Evolutionary conservation across 2,888 invertebrate genomes (phyloP).

Genomic region (Pterobdella sp.): DNA sequence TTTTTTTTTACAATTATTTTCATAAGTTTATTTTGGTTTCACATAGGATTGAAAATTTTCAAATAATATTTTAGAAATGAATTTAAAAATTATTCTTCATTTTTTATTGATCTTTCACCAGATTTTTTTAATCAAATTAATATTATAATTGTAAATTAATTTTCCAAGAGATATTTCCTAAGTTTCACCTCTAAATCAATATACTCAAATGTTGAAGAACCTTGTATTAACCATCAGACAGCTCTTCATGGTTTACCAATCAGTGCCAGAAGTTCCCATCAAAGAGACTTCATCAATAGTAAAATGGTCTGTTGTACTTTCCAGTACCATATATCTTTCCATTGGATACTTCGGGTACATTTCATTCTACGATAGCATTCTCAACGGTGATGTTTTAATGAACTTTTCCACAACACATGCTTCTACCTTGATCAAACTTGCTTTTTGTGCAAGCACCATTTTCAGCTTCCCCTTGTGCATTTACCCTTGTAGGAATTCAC

Average conservation of each 20-base stretch:
- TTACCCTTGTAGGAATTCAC: conserved; percentile 86
- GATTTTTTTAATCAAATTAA: no score
- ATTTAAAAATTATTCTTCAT: no score
- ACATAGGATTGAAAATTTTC: background rate
- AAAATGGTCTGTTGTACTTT: conserved; percentile 79
- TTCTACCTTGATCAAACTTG: conserved; percentile 82
- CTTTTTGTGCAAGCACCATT: conserved; percentile 86
- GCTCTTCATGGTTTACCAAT: conserved; percentile 73
- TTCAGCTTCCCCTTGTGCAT: conserved; percentile 93
- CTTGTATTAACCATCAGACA: no score
- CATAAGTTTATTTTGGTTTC: background rate
- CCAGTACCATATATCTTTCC: conserved; percentile 73
- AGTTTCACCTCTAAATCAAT: no score
- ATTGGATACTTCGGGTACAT: conserved; percentile 83
- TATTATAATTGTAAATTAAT: no score
- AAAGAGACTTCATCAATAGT: conserved; percentile 82
- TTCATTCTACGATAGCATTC: conserved; percentile 62
- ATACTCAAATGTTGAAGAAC: no score
- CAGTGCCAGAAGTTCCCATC: conserved; percentile 74
- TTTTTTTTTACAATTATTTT: background rate
- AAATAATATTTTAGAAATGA: background rate
- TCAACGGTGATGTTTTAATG: conserved; percentile 77
- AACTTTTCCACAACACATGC: conserved; percentile 69
- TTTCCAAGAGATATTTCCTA: no score
- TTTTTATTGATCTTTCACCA: no score